Base-by-base conservation (phyloP, 2,113 vertebrate species). In the Vidua macroura region DNA sequence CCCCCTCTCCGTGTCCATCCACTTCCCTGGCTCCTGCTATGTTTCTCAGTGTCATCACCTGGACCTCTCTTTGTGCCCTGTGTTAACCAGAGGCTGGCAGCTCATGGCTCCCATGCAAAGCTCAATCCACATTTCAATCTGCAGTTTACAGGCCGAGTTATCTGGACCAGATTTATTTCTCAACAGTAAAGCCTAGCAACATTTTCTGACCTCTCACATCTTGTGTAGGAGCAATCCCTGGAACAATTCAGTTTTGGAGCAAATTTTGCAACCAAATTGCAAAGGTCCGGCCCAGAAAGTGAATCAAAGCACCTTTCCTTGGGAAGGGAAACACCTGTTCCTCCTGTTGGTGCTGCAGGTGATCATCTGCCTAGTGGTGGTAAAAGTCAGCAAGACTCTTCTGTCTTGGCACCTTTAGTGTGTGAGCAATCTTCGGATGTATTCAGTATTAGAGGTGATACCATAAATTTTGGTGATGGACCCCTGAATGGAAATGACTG, bases 1-100 rank as follows among this genome's bases (percentile, higher is more conserved):
- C 2, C 1, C 9, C 7, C 5, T 22, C 33, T 35, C n/a, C 0
- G 3, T 48, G 39, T 30, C 39, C 20, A 22, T 25, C 39, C 53
- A 21, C 13, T 33, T 68, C 22, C 21, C 27, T 44, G 46, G 21
- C 18, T 86, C 53, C 19, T n/a, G 46, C 21, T 51, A 0, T 21
- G 8, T 35, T 46, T 49, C 30, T 62, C 24, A 13, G 14, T 46
- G 27, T 60, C 12, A 17, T 52, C 31, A 33, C 39, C 39, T 22
- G 39, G 27, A 37, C 33, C 27, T 52, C 16, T 31, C 21, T 43
- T 43, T 43, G 25, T 31, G 44, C 9, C 31, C 18, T 51, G 23
- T 46, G 22, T 52, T 69, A 53, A 39, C 22, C 27, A 46, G 19
- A 77, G 21, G 18, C 18, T 68, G 46, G 33, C 46, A 68, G 64